Evolutionary conservation across 2,113 vertebrate species (phyloP).

Genomic region (Thryonomys swinderianus): DNA sequence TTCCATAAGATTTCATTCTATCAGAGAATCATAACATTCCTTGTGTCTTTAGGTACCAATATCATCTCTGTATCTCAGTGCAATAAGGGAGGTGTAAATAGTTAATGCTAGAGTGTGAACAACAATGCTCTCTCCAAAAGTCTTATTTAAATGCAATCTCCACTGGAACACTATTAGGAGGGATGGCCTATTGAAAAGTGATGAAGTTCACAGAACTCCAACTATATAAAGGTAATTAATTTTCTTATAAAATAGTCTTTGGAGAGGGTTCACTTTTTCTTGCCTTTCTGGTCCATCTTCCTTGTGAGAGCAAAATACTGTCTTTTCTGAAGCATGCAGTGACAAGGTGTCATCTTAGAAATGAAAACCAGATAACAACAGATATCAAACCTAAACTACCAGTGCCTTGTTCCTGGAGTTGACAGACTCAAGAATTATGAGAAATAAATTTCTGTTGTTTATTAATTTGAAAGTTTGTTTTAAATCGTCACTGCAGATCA

Average conservation of each 20-base stretch:
- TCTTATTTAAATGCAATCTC: neutral
- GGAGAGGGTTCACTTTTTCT: neutral
- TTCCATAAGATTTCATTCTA: neutral
- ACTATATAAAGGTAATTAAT: neutral
- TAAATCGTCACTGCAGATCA: neutral
- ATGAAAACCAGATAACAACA: neutral
- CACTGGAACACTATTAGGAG: neutral
- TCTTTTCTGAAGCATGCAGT: neutral
- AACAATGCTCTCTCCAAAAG: neutral
- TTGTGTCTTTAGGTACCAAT: neutral
- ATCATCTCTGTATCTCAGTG: neutral
- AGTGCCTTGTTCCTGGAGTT: neutral
- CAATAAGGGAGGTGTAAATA: neutral
- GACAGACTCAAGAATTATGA: neutral
- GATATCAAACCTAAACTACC: too few species aligned
- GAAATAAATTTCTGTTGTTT: neutral
- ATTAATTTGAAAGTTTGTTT: neutral
- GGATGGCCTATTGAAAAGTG: neutral
- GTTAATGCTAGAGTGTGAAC: neutral
- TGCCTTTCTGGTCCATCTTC: neutral
- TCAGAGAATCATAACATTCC: neutral
- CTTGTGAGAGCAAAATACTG: neutral
- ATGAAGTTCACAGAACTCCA: neutral
- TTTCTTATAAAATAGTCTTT: neutral
- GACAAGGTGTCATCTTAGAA: neutral